Percentiles rank a stretch among this genome's conserved stretches.
These are phyloP conservation scores for Rosalia funebris DNA, from an alignment of 2,888 invertebrate species.

Conservation along the genomic window DNA sequence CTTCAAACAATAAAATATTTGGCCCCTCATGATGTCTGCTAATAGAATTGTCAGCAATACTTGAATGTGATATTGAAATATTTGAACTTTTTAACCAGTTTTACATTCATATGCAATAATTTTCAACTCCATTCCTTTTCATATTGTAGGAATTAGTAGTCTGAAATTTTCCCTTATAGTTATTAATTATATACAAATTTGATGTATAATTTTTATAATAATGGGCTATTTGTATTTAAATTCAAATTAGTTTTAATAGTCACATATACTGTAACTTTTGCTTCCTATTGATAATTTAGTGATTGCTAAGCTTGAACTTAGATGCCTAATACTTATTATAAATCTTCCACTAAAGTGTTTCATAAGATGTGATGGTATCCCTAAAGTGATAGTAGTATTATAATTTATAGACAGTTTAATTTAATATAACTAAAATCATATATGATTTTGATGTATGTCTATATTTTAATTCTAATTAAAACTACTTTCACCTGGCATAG, in stretches of 20 bases:
- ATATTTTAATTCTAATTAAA: no score
- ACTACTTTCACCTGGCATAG: no score
- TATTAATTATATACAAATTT: slow-evolving; percentile 5
- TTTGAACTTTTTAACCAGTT: neutral
- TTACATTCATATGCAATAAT: neutral
- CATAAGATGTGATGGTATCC: no score
- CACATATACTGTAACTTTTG: slow-evolving; percentile 4
- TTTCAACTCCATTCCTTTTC: neutral
- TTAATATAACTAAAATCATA: no score
- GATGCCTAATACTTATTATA: slow-evolving; percentile 5
- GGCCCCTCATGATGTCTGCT: no score
- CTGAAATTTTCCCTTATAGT: slow-evolving; percentile 5
- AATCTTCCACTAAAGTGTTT: slow-evolving; percentile 19
- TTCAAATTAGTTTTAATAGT: no score
- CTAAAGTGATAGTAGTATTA: no score
- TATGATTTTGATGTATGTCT: no score
- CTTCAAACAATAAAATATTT: no score
- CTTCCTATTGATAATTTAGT: slow-evolving; percentile 27
- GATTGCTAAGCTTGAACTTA: slow-evolving; percentile 26
- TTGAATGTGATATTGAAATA: neutral
- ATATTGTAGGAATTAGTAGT: neutral
- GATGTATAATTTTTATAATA: slow-evolving; percentile 16
- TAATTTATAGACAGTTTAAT: no score
- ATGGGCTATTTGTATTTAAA: slow-evolving; percentile 1
- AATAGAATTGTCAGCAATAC: no score